Percentiles rank a stretch among this genome's conserved stretches.
Conservation (phyloP, 2,888 invertebrate genomes). For the Empis stercorea region DNA sequence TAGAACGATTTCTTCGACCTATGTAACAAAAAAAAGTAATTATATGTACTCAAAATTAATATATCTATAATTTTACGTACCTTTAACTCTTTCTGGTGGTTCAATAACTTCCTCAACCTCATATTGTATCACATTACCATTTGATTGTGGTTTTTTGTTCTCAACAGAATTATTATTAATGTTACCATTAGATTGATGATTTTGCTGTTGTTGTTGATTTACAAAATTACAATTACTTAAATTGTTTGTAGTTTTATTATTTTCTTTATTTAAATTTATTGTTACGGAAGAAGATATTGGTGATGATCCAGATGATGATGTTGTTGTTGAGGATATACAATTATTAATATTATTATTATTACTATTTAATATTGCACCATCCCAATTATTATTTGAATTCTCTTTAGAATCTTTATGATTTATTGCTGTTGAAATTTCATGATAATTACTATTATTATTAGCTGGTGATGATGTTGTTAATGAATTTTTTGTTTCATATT, state of each 20-base stretch:
- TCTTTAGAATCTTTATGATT: background rate
- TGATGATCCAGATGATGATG: background rate
- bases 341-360: slow-evolving; percentile 18
- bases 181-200: background rate
- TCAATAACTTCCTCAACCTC: slow-evolving; percentile 30
- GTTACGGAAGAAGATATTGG: background rate
- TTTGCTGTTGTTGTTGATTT: background rate
- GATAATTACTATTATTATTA: slow-evolving; percentile 16
- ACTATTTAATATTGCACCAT: slow-evolving; percentile 7
- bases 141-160: slow-evolving; percentile 10
- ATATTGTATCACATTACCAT: slow-evolving; percentile 28
- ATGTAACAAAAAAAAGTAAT: no score
- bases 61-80: no score
- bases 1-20: slow-evolving; percentile 35
- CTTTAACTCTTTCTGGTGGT: slow-evolving; percentile 29
- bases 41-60: no score
- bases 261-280: background rate
- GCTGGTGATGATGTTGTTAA: slow-evolving; percentile 11
- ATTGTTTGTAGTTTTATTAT: background rate
- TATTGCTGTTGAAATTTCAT: background rate
- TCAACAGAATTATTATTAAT: no score
- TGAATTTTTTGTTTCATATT: slow-evolving; percentile 8
- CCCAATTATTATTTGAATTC: background rate
- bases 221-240: background rate
- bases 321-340: no score